Percentiles rank a stretch among this genome's conserved stretches.
These are phyloP conservation scores for Eurytoma adleriae DNA, from an alignment of 2,888 invertebrate genomes.

Conservation along the genomic window DNA sequence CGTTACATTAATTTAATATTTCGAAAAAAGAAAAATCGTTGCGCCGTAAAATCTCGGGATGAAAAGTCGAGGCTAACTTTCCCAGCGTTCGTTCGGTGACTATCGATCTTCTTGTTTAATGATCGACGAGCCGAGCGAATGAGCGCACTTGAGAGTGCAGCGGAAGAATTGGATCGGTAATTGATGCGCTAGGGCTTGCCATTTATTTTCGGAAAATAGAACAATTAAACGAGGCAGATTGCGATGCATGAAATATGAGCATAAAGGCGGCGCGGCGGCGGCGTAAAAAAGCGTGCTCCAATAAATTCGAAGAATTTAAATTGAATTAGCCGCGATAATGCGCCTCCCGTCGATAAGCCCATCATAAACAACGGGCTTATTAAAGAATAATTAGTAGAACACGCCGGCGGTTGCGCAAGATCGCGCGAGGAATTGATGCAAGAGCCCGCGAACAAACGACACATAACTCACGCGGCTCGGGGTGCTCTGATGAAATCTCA, in stretches of 20 bases:
- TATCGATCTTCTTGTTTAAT: no score
- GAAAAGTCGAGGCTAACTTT: background rate
- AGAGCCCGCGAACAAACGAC: slow-evolving; percentile 34
- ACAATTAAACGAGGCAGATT: background rate
- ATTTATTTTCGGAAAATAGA: no score
- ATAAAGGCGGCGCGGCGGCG: background rate
- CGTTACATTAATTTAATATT: background rate
- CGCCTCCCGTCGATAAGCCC: background rate
- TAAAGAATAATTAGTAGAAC: slow-evolving; percentile 31
- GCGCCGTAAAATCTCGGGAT: no score
- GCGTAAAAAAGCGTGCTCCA: background rate
- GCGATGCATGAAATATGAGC: background rate
- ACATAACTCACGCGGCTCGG: slow-evolving; percentile 34
- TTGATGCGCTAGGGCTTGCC: background rate
- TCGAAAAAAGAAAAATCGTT: background rate
- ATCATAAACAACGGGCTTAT: slow-evolving; percentile 24
- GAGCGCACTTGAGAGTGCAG: no score
- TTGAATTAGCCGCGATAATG: slow-evolving; percentile 28
- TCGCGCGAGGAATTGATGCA: slow-evolving; percentile 15
- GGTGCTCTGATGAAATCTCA: slow-evolving; percentile 38
- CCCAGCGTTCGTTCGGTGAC: no score
- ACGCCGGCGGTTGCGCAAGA: background rate
- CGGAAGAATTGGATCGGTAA: background rate
- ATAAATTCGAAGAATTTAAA: slow-evolving; percentile 12
- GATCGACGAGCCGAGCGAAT: no score